These are phyloP conservation scores for Acanthosepion lycidas DNA, from an alignment of 2,888 invertebrate species.

Conservation along the genomic window DNA sequence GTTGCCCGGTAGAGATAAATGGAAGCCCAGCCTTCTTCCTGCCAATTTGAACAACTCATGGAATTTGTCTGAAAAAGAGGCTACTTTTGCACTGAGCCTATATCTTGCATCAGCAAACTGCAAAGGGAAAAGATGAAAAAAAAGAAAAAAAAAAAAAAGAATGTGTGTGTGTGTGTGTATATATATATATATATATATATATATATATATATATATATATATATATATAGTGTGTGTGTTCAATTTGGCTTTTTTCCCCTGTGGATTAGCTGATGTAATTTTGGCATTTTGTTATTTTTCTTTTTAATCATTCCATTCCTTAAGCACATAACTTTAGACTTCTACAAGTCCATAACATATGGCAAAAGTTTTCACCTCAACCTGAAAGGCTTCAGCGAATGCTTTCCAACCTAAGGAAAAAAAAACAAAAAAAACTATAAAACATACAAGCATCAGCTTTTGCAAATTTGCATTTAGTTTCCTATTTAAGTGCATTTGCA, in stretches of 20 bases:
- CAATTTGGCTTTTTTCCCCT: neutral
- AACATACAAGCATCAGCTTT: no score
- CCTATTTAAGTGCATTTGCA: no score
- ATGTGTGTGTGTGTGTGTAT: neutral
- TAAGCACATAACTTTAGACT: neutral
- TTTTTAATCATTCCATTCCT: neutral
- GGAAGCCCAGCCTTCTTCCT: slow-evolving; percentile 33
- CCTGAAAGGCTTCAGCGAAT: no score
- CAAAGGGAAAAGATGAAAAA: neutral
- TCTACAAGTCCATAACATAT: neutral
- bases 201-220: neutral
- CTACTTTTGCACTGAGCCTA: neutral
- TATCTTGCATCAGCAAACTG: neutral
- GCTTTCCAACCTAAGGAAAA: no score
- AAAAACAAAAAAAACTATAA: no score
- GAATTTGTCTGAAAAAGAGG: neutral
- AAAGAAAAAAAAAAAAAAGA: no score
- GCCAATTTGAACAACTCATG: neutral
- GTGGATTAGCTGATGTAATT: neutral
- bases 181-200: slow-evolving; percentile 35
- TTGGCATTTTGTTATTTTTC: neutral
- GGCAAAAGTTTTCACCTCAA: neutral
- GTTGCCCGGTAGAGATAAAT: neutral
- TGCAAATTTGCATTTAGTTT: no score
- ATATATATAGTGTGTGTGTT: neutral